phyloP scores from a whole-genome alignment of 2,113 vertebrate genomes.

The Camelus bactrianus region DNA sequence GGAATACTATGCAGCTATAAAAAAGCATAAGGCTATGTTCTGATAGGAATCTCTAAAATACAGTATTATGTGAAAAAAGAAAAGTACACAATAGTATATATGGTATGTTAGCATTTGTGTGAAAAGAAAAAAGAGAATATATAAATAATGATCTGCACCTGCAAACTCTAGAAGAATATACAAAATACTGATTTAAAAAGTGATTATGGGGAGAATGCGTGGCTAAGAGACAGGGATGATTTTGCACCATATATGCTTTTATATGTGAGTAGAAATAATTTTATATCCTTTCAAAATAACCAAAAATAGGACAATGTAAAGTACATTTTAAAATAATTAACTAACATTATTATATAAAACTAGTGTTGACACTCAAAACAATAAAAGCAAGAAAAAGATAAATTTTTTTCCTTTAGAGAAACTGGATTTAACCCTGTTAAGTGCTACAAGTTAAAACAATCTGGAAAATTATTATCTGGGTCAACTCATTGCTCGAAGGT shows the following conservation, averaged over 20 bases:
- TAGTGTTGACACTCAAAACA: constrained; percentile 9
- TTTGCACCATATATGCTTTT: background rate
- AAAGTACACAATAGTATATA: background rate
- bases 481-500: constrained; percentile 26
- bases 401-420: constrained; percentile 26
- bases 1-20: background rate
- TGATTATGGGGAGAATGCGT: background rate
- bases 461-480: background rate
- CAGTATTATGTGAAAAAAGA: background rate
- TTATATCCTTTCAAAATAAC: constrained; percentile 48
- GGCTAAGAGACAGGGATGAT: background rate
- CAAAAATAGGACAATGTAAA: constrained; percentile 3
- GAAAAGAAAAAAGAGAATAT: constrained; percentile 11
- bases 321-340: constrained; percentile 23
- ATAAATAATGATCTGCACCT: constrained; percentile 27
- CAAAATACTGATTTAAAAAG: background rate
- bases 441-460: constrained; percentile 36
- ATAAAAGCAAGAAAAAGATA: constrained; percentile 15
- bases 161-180: background rate
- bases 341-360: constrained; percentile 10
- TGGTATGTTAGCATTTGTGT: background rate
- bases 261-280: constrained; percentile 30
- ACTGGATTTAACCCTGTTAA: background rate
- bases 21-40: background rate
- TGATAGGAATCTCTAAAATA: background rate